Evolutionary conservation across 2,888 invertebrate genomes (phyloP).

Genomic region (Cerastis rubricosa): DNA sequence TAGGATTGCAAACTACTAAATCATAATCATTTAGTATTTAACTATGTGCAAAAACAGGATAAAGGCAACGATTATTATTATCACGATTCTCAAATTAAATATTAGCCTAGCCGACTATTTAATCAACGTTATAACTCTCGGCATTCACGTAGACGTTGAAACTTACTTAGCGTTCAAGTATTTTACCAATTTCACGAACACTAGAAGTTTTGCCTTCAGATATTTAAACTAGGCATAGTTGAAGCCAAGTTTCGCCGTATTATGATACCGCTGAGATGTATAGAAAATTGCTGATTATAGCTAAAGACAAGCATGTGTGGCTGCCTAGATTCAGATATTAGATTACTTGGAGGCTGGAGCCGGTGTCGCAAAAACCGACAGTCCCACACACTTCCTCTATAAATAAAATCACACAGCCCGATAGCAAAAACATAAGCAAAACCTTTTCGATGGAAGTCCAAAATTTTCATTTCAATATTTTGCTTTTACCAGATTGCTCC

Average conservation of each 20-base stretch:
- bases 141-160: constrained; percentile 18
- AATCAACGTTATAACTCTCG: constrained; percentile 31
- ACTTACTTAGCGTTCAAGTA: constrained; percentile 40
- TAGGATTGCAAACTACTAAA: background rate
- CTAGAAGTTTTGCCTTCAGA: constrained; percentile 49
- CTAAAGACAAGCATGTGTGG: constrained; percentile 26
- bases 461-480: constrained; percentile 41
- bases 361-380: constrained; percentile 16
- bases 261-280: constrained; percentile 32
- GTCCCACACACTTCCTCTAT: constrained; percentile 9
- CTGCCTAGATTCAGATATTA: constrained; percentile 46
- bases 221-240: constrained; percentile 54
- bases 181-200: constrained; percentile 45
- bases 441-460: constrained; percentile 11
- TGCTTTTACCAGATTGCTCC: constrained; percentile 20
- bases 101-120: constrained; percentile 33
- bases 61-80: constrained; percentile 14
- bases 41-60: constrained; percentile 26
- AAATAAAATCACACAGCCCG: constrained; percentile 40
- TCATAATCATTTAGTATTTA: background rate
- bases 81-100: constrained; percentile 7
- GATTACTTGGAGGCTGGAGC: constrained; percentile 39
- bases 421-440: constrained; percentile 25
- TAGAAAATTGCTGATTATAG: constrained; percentile 36
- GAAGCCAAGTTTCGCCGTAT: constrained; percentile 42